Conservation (phyloP, 2,797 vertebrate genomes). For the Galagoides demidoff region DNA sequence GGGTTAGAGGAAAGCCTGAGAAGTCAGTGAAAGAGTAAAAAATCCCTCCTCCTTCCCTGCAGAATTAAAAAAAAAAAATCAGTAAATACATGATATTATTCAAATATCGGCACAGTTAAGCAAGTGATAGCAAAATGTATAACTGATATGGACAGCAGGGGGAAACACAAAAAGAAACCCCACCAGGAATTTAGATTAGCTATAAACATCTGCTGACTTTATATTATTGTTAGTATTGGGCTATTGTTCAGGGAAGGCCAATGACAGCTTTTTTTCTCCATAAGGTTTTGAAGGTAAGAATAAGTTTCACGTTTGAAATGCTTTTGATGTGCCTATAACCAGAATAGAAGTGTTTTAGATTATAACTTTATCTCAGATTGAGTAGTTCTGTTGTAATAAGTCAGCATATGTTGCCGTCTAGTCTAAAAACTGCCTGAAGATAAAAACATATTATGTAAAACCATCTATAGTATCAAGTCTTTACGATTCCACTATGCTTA, state of each 20-base stretch:
- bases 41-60: neutral
- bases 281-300: constrained; percentile 56
- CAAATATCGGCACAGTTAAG: neutral
- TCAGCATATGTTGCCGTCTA: constrained; percentile 60
- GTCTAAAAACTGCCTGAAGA: constrained; percentile 58
- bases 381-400: constrained; percentile 68
- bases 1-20: neutral
- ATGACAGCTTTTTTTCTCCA: neutral
- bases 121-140: neutral
- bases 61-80: neutral
- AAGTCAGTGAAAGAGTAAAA: neutral
- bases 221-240: neutral
- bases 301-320: constrained; percentile 11
- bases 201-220: constrained; percentile 44
- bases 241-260: neutral
- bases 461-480: constrained; percentile 51
- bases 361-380: constrained; percentile 54
- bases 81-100: neutral
- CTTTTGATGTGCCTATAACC: constrained; percentile 39
- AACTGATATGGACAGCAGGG: neutral
- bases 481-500: neutral
- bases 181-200: constrained; percentile 20
- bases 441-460: constrained; percentile 63
- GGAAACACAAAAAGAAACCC: neutral
- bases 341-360: constrained; percentile 65